Conservation (phyloP, 2,797 vertebrate genomes). For the Picus viridis region DNA sequence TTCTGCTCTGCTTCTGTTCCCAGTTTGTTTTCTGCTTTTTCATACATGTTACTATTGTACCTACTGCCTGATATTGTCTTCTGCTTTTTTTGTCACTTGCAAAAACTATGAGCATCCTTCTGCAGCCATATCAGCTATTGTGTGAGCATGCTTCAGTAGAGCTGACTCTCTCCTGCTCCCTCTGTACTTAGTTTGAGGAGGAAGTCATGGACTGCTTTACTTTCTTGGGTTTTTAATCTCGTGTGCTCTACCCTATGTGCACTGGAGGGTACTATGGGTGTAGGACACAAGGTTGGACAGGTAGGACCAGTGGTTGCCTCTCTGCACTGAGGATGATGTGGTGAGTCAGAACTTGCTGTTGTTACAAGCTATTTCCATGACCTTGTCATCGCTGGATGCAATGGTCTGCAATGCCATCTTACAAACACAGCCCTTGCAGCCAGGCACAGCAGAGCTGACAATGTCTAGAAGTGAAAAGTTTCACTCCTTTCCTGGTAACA, state of each 20-base stretch:
- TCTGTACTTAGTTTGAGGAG: background rate
- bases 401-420: background rate
- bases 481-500: background rate
- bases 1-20: background rate
- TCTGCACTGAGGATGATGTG: background rate
- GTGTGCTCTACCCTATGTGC: background rate
- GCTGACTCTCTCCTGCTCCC: background rate
- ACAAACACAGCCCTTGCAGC: background rate
- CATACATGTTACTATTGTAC: background rate
- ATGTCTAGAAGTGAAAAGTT: background rate
- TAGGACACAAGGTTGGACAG: background rate
- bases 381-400: background rate
- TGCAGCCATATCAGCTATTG: background rate
- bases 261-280: accelerated
- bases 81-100: background rate
- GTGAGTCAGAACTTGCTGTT: background rate
- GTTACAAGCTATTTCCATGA: background rate
- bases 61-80: background rate
- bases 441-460: background rate
- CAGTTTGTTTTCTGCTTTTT: background rate
- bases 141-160: background rate
- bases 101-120: background rate
- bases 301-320: background rate
- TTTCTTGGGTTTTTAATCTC: background rate
- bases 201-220: background rate